Base-by-base conservation (phyloP, 2,797 vertebrate genomes). In the Linurgus olivaceus region DNA sequence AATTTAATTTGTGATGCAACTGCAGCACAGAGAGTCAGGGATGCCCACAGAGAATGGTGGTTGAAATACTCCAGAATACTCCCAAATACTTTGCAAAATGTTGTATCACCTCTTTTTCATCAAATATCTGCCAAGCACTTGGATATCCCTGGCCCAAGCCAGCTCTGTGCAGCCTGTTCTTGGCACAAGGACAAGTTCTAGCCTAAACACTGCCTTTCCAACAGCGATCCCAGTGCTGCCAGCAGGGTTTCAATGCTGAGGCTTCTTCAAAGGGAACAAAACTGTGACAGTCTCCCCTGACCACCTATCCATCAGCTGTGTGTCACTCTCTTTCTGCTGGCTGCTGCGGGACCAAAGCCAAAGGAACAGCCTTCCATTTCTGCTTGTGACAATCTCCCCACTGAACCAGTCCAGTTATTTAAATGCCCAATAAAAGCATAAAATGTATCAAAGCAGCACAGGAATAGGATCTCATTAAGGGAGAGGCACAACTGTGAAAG, bases 271-370 rank as follows among this genome's bases (percentile, higher is more conserved):
- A 72, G 51, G 2, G 1, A 70, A 38, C 15, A 55, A 50, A 79
- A 13, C 15, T 1, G 0, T 14, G 28, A 51, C 3, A n/a, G 7
- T 54, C 8, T 72, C 20, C 33, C 40, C n/a, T 5, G 1, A 33
- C 13, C 31, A 26, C 23, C 24, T 4, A 1, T 44, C 48, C 52
- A 9, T 1, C 0, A 0, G 13, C 21, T 35, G 26, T 35, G 26
- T 5, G 10, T 45, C 35, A 23, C 33, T 23, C 8, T n/a, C 42
- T 13, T 37, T 19, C 35, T 48, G 59, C 67, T 35, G 54, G 24
- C 63, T 88, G 51, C 48, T 0, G 0, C 26, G 17, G 17, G 28
- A 73, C 37, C 48, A 61, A 71, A 67, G 37, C 33, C 57, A 65
- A 77, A 85, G 63, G 31, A 68, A 44, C 16, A 55, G 28, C 25